Conservation (phyloP, 2,113 vertebrate species). For the Hyperoodon ampullatus region DNA sequence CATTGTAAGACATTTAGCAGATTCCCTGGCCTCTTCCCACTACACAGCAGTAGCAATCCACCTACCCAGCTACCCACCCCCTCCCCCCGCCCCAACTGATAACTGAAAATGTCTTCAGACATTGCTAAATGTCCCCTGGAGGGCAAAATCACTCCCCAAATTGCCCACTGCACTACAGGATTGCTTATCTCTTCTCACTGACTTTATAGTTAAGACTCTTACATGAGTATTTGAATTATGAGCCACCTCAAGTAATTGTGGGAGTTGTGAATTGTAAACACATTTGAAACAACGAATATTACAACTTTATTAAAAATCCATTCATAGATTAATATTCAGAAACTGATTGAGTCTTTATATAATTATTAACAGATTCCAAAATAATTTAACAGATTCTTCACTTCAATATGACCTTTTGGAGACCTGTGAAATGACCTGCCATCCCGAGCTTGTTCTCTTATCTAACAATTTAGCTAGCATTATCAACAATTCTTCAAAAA, state of each 20-base stretch:
- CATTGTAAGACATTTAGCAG: background rate
- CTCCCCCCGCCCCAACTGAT: background rate
- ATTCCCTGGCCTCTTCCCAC: background rate
- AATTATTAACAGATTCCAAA: constrained; percentile 30
- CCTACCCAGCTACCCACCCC: background rate
- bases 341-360: background rate
- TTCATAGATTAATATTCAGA: background rate
- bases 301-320: background rate
- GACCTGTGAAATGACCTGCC: background rate
- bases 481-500: constrained; percentile 27
- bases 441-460: background rate
- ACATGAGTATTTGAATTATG: background rate
- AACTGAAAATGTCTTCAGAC: background rate
- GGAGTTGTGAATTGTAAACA: constrained; percentile 1
- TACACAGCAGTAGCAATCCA: too few relatives aligned
- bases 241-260: background rate
- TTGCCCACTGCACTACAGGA: background rate
- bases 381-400: background rate
- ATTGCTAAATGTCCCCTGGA: background rate
- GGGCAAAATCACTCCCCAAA: background rate
- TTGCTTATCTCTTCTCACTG: background rate
- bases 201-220: background rate
- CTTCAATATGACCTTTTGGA: background rate
- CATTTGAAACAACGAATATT: background rate
- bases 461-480: background rate